phyloP scores from a whole-genome alignment of 1,140 invertebrate genomes.

The Brachystomella parvula region DNA sequence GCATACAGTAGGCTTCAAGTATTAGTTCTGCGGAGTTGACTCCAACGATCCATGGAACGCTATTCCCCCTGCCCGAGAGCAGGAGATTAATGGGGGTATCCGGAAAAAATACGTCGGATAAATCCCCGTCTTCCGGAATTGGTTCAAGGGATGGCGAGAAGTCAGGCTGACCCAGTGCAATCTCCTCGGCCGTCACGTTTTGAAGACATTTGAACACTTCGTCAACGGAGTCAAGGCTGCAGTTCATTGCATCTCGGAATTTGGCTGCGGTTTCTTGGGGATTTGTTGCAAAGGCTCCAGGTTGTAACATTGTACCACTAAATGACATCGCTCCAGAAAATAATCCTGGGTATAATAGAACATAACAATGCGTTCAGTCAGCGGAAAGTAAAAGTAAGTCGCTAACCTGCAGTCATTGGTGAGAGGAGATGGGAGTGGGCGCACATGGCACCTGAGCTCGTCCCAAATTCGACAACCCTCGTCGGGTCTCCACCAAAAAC shows the following conservation, averaged over 20 bases:
- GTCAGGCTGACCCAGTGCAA: neutral
- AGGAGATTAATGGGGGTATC: conserved; percentile 5
- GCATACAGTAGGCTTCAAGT: conserved; percentile 2
- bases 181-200: neutral
- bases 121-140: conserved; percentile 3
- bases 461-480: conserved; percentile 15
- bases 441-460: conserved; percentile 5
- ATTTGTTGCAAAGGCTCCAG: neutral
- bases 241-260: neutral
- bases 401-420: conserved; percentile 10
- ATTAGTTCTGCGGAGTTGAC: conserved; percentile 13
- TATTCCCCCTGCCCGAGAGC: neutral
- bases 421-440: conserved; percentile 15
- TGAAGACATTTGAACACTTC: neutral
- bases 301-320: conserved; percentile 2
- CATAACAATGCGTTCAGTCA: neutral
- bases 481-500: conserved; percentile 15
- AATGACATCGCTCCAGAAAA: conserved; percentile 12
- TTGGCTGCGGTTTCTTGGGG: neutral
- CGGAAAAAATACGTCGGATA: neutral
- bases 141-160: conserved; percentile 1
- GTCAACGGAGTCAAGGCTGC: neutral
- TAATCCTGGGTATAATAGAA: neutral
- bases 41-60: conserved; percentile 15
- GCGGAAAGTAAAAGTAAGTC: neutral